Conservation (phyloP, 2,888 invertebrate species). For the Cryptocheilus praepositus region DNA sequence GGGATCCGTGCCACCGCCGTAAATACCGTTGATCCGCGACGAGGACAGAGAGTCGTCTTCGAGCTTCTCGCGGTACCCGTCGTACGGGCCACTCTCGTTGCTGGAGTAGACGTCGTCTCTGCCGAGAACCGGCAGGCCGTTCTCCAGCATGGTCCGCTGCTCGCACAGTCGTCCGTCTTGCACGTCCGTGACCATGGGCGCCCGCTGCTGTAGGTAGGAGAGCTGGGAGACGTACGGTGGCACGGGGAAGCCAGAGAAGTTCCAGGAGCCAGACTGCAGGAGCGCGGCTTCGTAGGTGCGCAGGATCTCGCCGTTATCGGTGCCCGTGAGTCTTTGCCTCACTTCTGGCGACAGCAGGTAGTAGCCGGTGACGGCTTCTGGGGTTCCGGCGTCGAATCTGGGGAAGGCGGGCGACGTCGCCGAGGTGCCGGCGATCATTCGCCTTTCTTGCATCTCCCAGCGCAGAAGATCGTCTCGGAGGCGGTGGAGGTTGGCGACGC, state of each 20-base stretch:
- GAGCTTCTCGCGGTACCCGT: constrained; percentile 43
- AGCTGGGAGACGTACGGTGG: constrained; percentile 63
- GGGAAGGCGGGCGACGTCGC: constrained; percentile 26
- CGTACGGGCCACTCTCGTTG: constrained; percentile 35
- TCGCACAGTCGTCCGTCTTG: constrained; percentile 19
- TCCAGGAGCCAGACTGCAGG: constrained; percentile 66
- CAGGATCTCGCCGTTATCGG: constrained; percentile 55
- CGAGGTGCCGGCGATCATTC: constrained; percentile 66
- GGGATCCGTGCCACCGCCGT: constrained; percentile 26
- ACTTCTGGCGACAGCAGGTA: constrained; percentile 71
- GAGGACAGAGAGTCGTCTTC: constrained; percentile 49
- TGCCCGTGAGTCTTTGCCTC: constrained; percentile 60
- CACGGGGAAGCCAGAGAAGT: constrained; percentile 61
- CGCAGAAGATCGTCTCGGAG: constrained; percentile 69
- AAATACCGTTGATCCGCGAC: constrained; percentile 25
- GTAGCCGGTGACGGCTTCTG: constrained; percentile 71
- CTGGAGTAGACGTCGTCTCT: constrained; percentile 24
- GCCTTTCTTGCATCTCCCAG: constrained; percentile 72
- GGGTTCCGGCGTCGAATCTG: constrained; percentile 69
- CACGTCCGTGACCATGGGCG: background rate
- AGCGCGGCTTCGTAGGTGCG: constrained; percentile 67
- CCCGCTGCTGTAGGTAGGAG: constrained; percentile 53
- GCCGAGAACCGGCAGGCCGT: constrained; percentile 25
- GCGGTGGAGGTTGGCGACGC: constrained; percentile 69
- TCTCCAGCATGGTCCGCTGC: constrained; percentile 31